A percentile compares a stretch with the other conserved stretches of the same genome.
Evolutionary conservation across 2,797 vertebrate species (phyloP).

Genomic region (Sebastes steindachneri): DNA sequence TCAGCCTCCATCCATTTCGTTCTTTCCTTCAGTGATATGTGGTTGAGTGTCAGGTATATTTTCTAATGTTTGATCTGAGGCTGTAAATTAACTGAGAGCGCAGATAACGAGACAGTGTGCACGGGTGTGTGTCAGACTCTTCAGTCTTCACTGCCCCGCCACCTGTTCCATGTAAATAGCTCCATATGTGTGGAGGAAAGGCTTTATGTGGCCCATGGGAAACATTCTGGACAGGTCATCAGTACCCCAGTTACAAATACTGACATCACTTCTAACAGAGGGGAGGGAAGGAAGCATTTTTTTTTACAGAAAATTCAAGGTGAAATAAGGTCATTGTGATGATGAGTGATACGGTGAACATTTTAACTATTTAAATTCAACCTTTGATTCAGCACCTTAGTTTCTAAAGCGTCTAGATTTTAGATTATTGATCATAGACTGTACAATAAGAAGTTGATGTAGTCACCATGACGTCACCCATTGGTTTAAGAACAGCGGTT

Average conservation of each 20-base stretch:
- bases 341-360: background rate
- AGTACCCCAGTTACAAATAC: constrained; percentile 26
- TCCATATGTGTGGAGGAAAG: constrained; percentile 64
- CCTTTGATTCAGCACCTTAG: background rate
- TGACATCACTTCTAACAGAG: constrained; percentile 25
- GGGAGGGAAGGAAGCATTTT: background rate
- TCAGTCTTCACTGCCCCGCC: constrained; percentile 42
- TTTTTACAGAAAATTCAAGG: background rate
- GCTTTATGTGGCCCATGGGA: constrained; percentile 61
- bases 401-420: background rate
- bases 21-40: constrained; percentile 30
- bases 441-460: background rate
- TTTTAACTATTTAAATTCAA: background rate
- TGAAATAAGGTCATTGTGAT: background rate
- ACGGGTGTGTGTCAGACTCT: constrained; percentile 26
- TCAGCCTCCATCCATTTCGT: constrained; percentile 34
- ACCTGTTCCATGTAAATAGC: constrained; percentile 71
- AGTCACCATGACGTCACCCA: background rate
- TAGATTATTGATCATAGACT: background rate
- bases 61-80: constrained; percentile 65
- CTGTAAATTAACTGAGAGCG: constrained; percentile 55
- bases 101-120: constrained; percentile 51
- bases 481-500: background rate
- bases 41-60: constrained; percentile 52
- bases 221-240: constrained; percentile 55